Base-by-base conservation (phyloP, 2,888 invertebrate species). In the Philhelius pedissequus region DNA sequence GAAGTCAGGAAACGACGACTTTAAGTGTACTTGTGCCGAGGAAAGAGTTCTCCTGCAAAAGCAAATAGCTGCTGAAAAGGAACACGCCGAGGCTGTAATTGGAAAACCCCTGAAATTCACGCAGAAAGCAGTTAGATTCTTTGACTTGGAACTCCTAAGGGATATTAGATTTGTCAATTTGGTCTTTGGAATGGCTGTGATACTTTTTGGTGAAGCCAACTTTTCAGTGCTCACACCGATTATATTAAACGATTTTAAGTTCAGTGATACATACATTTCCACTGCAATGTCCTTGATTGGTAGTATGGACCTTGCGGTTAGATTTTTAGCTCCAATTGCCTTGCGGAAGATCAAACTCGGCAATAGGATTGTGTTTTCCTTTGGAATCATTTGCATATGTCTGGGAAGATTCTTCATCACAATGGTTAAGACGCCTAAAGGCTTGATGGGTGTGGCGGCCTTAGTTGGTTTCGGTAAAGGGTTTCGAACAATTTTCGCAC, bases 171-270 rank as follows among this genome's bases (percentile, higher is more conserved):
- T 95, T 87, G 93, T 95, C 5, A 95, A 94, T 87, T 91, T 95
- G 48, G 94, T 94, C 93, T 84, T 95, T 76, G 96, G 96, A 22
- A 93, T 95, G 86, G 95, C 94, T 13, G 91, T 95, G 52, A 95
- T 95, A n/a, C 94, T 94, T 89, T 95, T 95, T 87, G 94, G 94
- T 20, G 96, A 96, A 89, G 89, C 95, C 60, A 96, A 96, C 89
- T 96, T 96, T 90, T 95, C 95, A 0, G 93, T 95, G 56, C 89
- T 96, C 64, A 95, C 95, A 0, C 95, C 96, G 0, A 95, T 95
- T 87, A 94, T 96, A 73, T 91, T 96, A 4, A 92, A 93, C 35
- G 95, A 95, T 87, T 94, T 94, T 86, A 93, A 94, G 0, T 94
- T 94, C 87, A 90, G 90, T 1, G 88, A 90, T n/a, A 8, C 35